These are phyloP conservation scores for Premnoplex brunnescens DNA, from an alignment of 2,797 vertebrate genomes.

Conservation along the genomic window DNA sequence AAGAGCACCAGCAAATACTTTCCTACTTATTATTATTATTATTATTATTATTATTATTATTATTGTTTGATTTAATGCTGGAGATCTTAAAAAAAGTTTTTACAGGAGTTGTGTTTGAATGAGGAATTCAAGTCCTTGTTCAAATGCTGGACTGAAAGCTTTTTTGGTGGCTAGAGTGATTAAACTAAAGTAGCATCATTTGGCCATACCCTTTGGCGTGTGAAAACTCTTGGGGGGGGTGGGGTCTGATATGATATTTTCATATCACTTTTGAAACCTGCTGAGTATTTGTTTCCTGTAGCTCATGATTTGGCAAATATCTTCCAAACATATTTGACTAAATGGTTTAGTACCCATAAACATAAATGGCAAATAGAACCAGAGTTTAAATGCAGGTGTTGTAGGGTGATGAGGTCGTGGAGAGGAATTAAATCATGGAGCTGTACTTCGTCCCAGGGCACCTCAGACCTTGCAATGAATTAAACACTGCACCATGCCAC, in stretches of 20 bases:
- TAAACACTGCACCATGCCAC: background rate
- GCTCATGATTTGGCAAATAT: background rate
- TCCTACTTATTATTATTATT: background rate
- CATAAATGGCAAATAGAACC: background rate
- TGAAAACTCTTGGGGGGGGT: background rate
- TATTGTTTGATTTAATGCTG: background rate
- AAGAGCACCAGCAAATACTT: background rate
- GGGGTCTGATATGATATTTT: background rate
- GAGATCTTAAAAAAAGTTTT: rapidly evolving
- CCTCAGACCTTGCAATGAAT: background rate
- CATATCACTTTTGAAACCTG: background rate
- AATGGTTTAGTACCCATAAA: background rate
- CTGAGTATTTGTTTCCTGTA: background rate
- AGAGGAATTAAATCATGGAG: background rate
- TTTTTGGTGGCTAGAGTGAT: background rate
- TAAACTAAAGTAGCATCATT: background rate
- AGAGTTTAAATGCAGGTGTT: background rate
- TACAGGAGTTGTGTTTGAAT: background rate
- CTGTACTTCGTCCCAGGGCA: background rate
- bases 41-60: no score
- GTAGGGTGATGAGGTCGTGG: background rate
- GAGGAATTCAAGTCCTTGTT: background rate
- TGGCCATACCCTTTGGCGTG: rapidly evolving
- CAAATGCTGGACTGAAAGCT: background rate
- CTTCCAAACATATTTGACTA: background rate